phyloP scores from a whole-genome alignment of 2,888 invertebrate genomes.

The Liposcelis brunnea region DNA sequence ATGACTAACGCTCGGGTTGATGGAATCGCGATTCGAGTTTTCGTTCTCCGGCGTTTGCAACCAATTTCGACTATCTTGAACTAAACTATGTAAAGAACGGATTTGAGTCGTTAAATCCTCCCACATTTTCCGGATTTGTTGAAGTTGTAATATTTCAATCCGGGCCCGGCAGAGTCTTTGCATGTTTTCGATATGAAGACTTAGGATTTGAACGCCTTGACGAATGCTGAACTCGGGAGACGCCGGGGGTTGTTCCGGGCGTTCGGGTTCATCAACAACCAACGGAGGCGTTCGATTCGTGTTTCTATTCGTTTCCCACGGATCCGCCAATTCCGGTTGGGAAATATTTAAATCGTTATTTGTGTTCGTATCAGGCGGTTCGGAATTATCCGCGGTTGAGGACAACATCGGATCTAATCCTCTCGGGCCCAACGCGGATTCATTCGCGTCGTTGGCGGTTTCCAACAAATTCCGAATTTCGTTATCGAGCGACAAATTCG shows the following conservation, averaged over 20 bases:
- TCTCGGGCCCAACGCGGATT: no score
- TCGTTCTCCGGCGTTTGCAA: no score
- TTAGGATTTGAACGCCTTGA: conserved; percentile 22
- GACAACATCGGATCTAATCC: no score
- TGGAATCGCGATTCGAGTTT: no score
- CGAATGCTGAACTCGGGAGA: conserved; percentile 24
- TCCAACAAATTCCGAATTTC: no score
- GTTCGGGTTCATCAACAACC: conserved; percentile 11
- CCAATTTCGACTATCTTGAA: conserved; percentile 19
- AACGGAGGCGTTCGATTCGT: neutral
- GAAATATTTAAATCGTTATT: conserved; percentile 15
- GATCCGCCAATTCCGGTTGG: conserved; percentile 6
- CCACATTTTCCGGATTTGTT: conserved; percentile 44
- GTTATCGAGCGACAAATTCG: no score
- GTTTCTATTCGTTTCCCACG: no score
- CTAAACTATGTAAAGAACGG: conserved; percentile 33
- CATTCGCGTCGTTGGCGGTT: no score
- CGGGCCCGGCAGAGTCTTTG: conserved; percentile 22
- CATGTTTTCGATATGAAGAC: conserved; percentile 25
- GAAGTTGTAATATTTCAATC: conserved; percentile 28
- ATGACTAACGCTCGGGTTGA: no score
- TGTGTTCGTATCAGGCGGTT: no score
- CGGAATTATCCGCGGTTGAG: no score
- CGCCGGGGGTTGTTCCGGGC: no score
- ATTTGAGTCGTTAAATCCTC: conserved; percentile 43